Base-by-base conservation (phyloP, 2,888 invertebrate species). In the Amiota mariae region DNA sequence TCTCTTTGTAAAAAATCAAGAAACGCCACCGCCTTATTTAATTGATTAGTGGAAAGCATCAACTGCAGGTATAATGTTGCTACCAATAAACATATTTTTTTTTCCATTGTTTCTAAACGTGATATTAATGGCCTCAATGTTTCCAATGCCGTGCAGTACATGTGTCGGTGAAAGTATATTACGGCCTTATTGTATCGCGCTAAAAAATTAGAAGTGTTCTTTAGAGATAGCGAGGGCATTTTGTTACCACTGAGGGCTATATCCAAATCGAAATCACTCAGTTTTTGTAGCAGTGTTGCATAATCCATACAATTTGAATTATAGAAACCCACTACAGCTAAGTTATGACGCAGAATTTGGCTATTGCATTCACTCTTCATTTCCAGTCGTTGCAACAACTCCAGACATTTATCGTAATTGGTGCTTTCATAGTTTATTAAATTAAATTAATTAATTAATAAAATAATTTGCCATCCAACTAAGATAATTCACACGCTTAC, bases 301-400 rank as follows among this genome's bases (percentile, higher is more conserved):
- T 94, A 93, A 82, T 95, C 94, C 80, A 93, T 94, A 84, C 94
- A 92, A 67, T 94, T 94, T 73, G 92, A 92, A 77, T 93, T 93
- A 88, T 94, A 95, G 89, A 95, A 97, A 85, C 96, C 95, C 0
- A 93, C 94, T 0, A 98, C 93, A 46, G 95, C 94, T 90, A 94
- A 95, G 87, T 98, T 98, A 85, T 96, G 96, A 9, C 82, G 79
- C 71, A 88, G 76, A 54, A 88, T 87, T 15, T 78, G 72, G n/a
- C 82, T 84, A 6, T 75, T 79, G 59, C 86, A 87, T 74, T 86
- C 83, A 13, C 84, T 85, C 24, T 84, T 82, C 48, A 84, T 78
- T 75, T 89, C 88, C 67, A 89, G 75, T 72, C 87, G 82, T 24
- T 82, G 74, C 24, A 89, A 78, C 15, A 87, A 81, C 71, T 88